Base-by-base conservation (phyloP, 2,888 invertebrate genomes). In the Limnephilus auricula region DNA sequence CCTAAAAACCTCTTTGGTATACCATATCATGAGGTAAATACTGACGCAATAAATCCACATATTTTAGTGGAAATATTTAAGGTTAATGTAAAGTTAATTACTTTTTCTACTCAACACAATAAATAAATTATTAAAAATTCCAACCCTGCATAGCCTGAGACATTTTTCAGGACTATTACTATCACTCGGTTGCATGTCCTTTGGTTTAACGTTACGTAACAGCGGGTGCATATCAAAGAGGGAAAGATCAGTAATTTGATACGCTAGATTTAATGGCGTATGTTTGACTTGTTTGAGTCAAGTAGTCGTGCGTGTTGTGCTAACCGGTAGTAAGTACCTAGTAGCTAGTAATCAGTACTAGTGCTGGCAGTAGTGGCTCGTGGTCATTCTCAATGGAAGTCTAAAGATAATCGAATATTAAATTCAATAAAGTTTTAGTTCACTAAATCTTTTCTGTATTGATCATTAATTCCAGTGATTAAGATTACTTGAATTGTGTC, bases 281-380 rank as follows among this genome's bases (percentile, higher is more conserved):
- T 65, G 65, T 65, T 65, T 65, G 65, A 65, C 65, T 65, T 65
- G 65, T 65, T n/a, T 65, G 65, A 65, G 65, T 65, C 65, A 65
- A 65, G 65, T 65, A 65, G 65, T 65, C 65, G 25, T 65, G 65
- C 65, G 65, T 65, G 65, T 65, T 65, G 65, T 65, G 65, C 65
- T 65, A 65, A 65, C 65, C 65, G 65, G 65, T 65, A 65, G 65
- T 25, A 65, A 65, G 65, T 65, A 65, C 25, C 65, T 6, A 65
- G n/a, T n/a, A 65, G 18, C 25, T 50, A 50, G 50, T 50, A 18
- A 65, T 18, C 65, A 65, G 6, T 65, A n/a, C 25, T 50, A 50
- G 50, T 50, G 50, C 18, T 6, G 50, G 50, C 18, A 50, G 50
- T 50, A 18, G 18, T 15, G 50, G 50, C 18, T 18, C 50, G 50